Evolutionary conservation across 2,113 vertebrate genomes (phyloP), one percentile per base, ranked within the genome.

Genomic region (Carollia perspicillata): DNA sequence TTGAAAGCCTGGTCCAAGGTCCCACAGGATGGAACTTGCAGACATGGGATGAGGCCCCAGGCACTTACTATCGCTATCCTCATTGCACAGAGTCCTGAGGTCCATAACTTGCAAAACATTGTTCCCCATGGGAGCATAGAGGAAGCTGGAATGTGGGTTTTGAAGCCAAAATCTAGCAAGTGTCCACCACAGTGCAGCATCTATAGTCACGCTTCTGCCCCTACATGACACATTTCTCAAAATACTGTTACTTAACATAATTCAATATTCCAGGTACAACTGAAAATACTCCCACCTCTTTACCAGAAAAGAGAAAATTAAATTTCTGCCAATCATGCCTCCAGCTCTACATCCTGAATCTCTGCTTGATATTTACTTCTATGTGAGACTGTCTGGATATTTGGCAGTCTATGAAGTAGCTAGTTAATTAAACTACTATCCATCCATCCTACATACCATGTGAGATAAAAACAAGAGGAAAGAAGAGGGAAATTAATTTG

Each of bases 271-370:
- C 18, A 75, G 49, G 26, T 69, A 74, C 37, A 47, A 58, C 44
- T 66, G 53, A 84, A 78, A 91, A 63, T 18, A 89, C 47, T 53
- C 90, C 35, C 42, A 74, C 20, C 22, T 63, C 33, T 77, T 90
- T 84, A 88, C 17, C 78, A 60, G 84, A 89, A 89, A 89, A 58
- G 42, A 90, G 60, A 51, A 81, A 83, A 74, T 90, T 53, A 72
- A 37, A 58, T 33, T 68, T 22, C 51, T 42, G 37, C 68, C 63
- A 74, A 10, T 66, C 63, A 28, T n/a, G 53, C 28, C 12, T 90
- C 37, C 53, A 83, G n/a, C 69, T 58, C 44, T 55, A 55, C 9
- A 10, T n/a, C 5, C 53, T 42, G 85, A 80, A 47, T 44, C 66
- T 81, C 84, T 11, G 63, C 65, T 75, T 72, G 88, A 49, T 55